These are phyloP conservation scores for Campoplex capitator DNA, from an alignment of 2,888 invertebrate genomes.

Conservation along the genomic window DNA sequence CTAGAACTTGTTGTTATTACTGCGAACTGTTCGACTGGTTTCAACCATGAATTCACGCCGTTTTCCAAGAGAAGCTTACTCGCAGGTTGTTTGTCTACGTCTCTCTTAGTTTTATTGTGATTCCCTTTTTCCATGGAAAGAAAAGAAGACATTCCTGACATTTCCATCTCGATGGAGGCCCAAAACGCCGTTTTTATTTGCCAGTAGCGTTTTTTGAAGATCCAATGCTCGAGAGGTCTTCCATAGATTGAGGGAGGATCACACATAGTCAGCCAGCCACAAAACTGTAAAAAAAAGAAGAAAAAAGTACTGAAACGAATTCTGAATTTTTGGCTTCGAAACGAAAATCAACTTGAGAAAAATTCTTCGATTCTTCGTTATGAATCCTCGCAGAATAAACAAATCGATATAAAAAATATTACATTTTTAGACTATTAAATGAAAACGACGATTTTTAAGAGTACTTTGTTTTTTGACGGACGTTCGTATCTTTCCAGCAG, in stretches of 20 bases:
- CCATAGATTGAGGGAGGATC: slow-evolving; percentile 56
- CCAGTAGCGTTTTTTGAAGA: slow-evolving; percentile 60
- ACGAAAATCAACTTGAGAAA: background rate
- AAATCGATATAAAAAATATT: no score
- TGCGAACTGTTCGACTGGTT: background rate
- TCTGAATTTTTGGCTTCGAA: background rate
- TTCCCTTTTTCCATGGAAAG: slow-evolving; percentile 9
- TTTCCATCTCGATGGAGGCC: slow-evolving; percentile 45
- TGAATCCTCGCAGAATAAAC: no score
- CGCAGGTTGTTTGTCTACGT: background rate
- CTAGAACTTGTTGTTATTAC: background rate
- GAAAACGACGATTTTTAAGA: background rate
- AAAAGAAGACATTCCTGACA: slow-evolving; percentile 40
- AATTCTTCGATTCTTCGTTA: no score
- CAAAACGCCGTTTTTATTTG: slow-evolving; percentile 55
- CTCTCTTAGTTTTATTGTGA: background rate
- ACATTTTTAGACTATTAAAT: no score
- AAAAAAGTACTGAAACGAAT: background rate
- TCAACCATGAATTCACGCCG: background rate
- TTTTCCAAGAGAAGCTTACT: background rate
- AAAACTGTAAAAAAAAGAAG: slow-evolving; percentile 23
- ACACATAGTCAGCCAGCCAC: slow-evolving; percentile 24
- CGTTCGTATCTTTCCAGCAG: slow-evolving; percentile 18
- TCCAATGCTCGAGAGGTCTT: slow-evolving; percentile 64
- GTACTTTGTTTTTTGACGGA: slow-evolving; percentile 10